These are phyloP conservation scores for Fratercula arctica DNA, from an alignment of 2,797 vertebrate genomes.

Conservation along the genomic window DNA sequence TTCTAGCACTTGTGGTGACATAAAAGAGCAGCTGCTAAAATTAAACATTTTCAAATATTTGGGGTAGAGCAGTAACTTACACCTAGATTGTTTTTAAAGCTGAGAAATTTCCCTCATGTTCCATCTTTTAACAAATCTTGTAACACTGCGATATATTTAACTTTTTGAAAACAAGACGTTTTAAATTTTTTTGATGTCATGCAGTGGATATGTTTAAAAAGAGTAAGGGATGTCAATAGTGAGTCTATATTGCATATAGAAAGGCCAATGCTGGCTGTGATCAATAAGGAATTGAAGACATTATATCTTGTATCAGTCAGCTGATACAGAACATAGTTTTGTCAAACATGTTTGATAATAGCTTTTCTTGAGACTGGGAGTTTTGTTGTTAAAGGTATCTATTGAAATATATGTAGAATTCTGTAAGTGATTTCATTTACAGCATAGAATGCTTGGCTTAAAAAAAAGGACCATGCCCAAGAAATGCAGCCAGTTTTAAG, in stretches of 20 bases:
- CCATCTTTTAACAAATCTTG: not conserved
- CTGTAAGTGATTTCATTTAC: not conserved
- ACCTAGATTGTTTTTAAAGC: not conserved
- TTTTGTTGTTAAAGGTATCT: not conserved
- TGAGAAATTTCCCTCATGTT: not conserved
- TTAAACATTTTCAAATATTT: conserved; percentile 3
- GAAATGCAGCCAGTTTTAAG: not conserved
- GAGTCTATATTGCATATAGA: not conserved
- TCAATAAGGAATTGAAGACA: not conserved
- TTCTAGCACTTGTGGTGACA: not conserved
- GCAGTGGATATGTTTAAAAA: not conserved
- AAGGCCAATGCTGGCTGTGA: not conserved
- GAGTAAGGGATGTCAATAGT: not conserved
- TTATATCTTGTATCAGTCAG: not conserved
- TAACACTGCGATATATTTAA: not conserved
- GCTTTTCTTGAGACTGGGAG: not conserved
- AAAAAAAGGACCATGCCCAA: not conserved
- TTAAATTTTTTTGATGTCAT: not conserved
- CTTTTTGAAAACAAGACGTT: not conserved
- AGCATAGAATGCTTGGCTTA: not conserved
- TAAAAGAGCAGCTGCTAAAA: conserved; percentile 6
- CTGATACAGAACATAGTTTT: not conserved
- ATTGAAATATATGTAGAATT: not conserved
- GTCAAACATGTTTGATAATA: not conserved
- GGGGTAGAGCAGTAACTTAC: not conserved